Percentiles rank a stretch among this genome's conserved stretches.
Evolutionary conservation across 2,888 invertebrate genomes (phyloP).

Genomic region (Athripsodes cinereus): DNA sequence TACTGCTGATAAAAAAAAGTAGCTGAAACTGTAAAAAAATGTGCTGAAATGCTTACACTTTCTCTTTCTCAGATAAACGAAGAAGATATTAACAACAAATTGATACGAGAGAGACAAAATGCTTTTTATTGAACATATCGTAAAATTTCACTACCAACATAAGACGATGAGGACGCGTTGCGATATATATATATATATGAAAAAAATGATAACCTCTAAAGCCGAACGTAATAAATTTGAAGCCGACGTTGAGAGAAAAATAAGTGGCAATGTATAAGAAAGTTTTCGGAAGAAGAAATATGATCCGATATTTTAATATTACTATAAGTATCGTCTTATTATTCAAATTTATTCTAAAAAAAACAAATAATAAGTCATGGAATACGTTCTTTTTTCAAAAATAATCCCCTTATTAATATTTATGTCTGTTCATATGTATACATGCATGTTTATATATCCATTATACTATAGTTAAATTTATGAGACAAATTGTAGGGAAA

Average conservation of each 20-base stretch:
- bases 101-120: neutral
- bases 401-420: too few species aligned
- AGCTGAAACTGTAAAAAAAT: neutral
- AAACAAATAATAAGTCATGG: too few species aligned
- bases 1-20: too few species aligned
- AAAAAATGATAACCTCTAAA: conserved; percentile 10
- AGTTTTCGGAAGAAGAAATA: neutral
- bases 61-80: neutral
- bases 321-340: conserved; percentile 4
- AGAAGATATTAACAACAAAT: neutral
- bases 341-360: conserved; percentile 17
- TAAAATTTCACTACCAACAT: too few species aligned
- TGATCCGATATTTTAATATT: neutral
- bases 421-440: too few species aligned
- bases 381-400: too few species aligned
- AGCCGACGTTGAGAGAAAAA: conserved; percentile 7
- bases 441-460: too few species aligned
- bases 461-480: too few species aligned
- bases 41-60: neutral
- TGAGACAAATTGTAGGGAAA: too few species aligned
- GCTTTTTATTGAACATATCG: neutral
- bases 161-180: too few species aligned
- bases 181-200: conserved; percentile 12
- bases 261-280: neutral
- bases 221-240: conserved; percentile 13